phyloP scores from a whole-genome alignment of 1,140 invertebrate species.

The Wasmannia auropunctata region DNA sequence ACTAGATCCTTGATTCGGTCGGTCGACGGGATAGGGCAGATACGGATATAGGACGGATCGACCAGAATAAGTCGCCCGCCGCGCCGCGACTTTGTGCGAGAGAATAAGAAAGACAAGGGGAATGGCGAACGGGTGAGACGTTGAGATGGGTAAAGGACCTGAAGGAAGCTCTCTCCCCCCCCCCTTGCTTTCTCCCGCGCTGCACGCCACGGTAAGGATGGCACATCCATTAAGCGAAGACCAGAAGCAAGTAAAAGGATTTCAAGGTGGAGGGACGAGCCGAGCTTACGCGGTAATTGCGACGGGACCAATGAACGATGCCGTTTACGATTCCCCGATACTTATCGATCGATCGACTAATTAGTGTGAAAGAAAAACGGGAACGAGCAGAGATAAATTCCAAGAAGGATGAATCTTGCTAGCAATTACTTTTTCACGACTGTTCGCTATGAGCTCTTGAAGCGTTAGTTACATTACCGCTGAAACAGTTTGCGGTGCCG shows the following conservation, averaged over 20 bases:
- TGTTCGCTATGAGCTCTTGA: conserved; percentile 23
- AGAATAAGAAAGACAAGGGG: conserved; percentile 34
- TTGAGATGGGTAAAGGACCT: conserved; percentile 31
- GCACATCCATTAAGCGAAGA: conserved; percentile 61
- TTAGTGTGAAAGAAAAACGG: conserved; percentile 26
- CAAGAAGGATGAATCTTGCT: conserved; percentile 19
- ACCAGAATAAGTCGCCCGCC: conserved; percentile 65
- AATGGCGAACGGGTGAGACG: not conserved
- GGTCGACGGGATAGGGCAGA: conserved; percentile 61
- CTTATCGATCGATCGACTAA: conserved; percentile 54
- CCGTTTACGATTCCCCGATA: conserved; percentile 33
- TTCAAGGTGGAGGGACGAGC: conserved; percentile 47
- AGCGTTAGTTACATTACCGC: conserved; percentile 9
- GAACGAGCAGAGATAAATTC: conserved; percentile 27
- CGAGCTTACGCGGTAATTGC: conserved; percentile 48
- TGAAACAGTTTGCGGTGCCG: not conserved
- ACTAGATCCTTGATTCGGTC: conserved; percentile 69
- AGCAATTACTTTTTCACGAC: conserved; percentile 39
- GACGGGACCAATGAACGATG: conserved; percentile 52
- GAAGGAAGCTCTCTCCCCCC: conserved; percentile 11
- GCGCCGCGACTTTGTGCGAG: conserved; percentile 59
- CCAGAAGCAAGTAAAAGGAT: conserved; percentile 46
- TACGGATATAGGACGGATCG: conserved; percentile 67
- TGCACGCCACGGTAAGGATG: conserved; percentile 39
- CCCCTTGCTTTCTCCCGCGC: not conserved